Evolutionary conservation across 2,888 invertebrate species (phyloP), one percentile per base, ranked within the genome.

Genomic region (Callyntrura guangdongensis): DNA sequence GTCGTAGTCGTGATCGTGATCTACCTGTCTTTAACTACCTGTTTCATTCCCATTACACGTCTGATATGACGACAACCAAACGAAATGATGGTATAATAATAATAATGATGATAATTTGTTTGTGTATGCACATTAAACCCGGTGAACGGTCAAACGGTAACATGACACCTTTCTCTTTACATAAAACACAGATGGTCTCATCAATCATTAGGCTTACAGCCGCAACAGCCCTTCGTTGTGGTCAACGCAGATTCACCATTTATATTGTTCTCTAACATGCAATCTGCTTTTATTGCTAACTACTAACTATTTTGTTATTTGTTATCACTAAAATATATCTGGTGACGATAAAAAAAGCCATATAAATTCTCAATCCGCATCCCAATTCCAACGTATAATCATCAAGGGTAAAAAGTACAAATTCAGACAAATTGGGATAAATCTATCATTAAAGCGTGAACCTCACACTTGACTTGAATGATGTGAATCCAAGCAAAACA

Each of bases 151-250:
- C 27, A 53, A 36, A 49, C 77, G 25, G 77, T 53, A 53, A 53
- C 49, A 64, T 79, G 86, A 67, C 79, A 86, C 79, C 64, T 49
- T 69, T 83, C 9, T 85, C 61, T 56, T 36, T 36, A n/a, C 72
- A 14, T 74, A 53, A 53, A 77, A 53, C 11, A 8, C 2, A 12
- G 53, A 25, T n/a, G n/a, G n/a, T 14, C 27, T 22, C 49, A 77
- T 77, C 27, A 53, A 77, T 25, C 64, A 36, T 36, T 36, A 36
- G 6, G 36, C 6, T 36, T 36, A 4, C 36, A 36, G 36, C 36
- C 36, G 36, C 36, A 36, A 36, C 36, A 36, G 6, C 36, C 6
- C 36, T 36, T 36, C 36, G 36, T 36, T 36, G 36, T 36, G 36
- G 36, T 36, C 36, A 36, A 36, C 2, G 6, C 36, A 36, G 3